A percentile compares a stretch with the other conserved stretches of the same genome.
phyloP scores from a whole-genome alignment of 2,888 invertebrate genomes.

The Agrochola lychnidis region DNA sequence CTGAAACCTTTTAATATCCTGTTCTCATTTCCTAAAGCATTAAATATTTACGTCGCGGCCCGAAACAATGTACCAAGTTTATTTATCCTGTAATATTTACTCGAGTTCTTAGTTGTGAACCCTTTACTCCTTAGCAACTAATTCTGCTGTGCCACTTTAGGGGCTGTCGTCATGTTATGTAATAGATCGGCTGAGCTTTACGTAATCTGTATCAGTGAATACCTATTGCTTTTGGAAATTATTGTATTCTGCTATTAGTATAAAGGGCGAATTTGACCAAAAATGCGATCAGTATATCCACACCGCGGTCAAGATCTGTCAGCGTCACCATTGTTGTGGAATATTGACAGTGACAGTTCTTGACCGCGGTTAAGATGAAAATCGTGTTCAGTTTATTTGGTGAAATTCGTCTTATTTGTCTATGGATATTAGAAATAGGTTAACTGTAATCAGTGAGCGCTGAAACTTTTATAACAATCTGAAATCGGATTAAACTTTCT shows the following conservation, averaged over 20 bases:
- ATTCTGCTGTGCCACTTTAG: not conserved
- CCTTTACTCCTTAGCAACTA: not conserved
- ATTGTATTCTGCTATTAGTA: not conserved
- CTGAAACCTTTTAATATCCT: constrained; percentile 48
- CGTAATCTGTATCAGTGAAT: not conserved
- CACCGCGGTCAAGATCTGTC: too few relatives aligned
- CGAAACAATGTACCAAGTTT: constrained; percentile 45
- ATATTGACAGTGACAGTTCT: too few relatives aligned
- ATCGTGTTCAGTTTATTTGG: not conserved
- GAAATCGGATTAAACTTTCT: constrained; percentile 8
- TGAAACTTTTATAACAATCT: constrained; percentile 12
- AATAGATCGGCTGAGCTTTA: constrained; percentile 10
- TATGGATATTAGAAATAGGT: not conserved
- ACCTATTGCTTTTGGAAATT: not conserved
- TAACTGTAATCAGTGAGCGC: not conserved
- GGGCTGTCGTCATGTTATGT: constrained; percentile 21
- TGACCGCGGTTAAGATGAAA: too few relatives aligned
- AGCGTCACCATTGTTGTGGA: too few relatives aligned
- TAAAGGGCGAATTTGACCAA: not conserved
- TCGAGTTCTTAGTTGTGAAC: constrained; percentile 24
- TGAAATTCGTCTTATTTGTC: not conserved
- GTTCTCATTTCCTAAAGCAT: constrained; percentile 48
- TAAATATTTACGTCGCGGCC: constrained; percentile 41
- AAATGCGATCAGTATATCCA: not conserved
- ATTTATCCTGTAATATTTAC: constrained; percentile 37